A percentile compares a stretch with the other conserved stretches of the same genome.
Evolutionary conservation across 2,113 vertebrate genomes (phyloP).

Genomic region (Ivindomyrus marchei): DNA sequence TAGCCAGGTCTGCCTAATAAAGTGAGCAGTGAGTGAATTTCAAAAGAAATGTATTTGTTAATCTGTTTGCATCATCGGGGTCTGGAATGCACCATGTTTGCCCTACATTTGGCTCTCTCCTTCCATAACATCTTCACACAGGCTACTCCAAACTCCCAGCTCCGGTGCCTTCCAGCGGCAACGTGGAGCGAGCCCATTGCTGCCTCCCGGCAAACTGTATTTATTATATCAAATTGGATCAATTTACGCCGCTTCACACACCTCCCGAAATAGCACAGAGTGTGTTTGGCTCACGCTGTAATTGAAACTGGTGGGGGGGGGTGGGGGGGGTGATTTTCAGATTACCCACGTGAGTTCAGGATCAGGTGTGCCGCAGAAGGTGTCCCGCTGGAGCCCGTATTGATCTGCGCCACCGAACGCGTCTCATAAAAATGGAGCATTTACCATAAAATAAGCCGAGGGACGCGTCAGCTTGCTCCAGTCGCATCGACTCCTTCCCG

Average conservation of each 20-base stretch:
- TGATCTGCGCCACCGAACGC: constrained; percentile 26
- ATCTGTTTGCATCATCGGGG: not conserved
- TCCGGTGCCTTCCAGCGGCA: not conserved
- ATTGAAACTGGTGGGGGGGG: not conserved
- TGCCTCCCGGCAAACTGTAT: constrained; percentile 20
- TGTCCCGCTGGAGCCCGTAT: constrained; percentile 11
- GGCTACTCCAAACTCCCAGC: not conserved
- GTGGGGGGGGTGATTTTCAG: constrained; percentile 16
- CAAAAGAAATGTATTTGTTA: not conserved
- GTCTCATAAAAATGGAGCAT: constrained; percentile 17
- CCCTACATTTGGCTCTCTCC: not conserved
- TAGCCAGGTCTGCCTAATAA: not conserved
- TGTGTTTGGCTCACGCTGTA: constrained; percentile 8
- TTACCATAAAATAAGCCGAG: constrained; percentile 6
- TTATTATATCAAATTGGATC: constrained; percentile 22
- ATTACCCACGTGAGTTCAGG: constrained; percentile 16
- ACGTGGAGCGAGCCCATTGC: not conserved
- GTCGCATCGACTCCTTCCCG: constrained; percentile 10
- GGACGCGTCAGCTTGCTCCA: not conserved
- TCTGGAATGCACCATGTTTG: not conserved
- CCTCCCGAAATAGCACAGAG: not conserved
- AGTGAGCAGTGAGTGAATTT: not conserved
- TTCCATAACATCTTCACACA: not conserved
- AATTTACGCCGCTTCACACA: constrained; percentile 10
- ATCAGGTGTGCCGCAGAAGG: not conserved